A percentile compares a stretch with the other conserved stretches of the same genome.
Evolutionary conservation across 2,797 vertebrate species (phyloP).

Genomic region (Hemibagrus guttatus): DNA sequence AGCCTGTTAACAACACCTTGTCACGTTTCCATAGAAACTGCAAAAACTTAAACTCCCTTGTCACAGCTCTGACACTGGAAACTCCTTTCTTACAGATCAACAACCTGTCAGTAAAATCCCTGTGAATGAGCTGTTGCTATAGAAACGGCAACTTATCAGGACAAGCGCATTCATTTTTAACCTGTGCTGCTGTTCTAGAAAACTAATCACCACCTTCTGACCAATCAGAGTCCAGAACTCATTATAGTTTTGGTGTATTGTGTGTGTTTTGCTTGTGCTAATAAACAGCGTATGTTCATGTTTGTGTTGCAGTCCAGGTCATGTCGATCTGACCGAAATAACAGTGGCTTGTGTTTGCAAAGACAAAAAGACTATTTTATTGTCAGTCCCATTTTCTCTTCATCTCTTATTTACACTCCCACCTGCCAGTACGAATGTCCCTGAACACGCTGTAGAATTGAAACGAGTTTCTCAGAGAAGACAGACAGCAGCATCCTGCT

Average conservation of each 20-base stretch:
- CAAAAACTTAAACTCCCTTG: neutral
- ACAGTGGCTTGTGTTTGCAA: neutral
- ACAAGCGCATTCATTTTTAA: neutral
- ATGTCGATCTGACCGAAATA: neutral
- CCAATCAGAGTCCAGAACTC: neutral
- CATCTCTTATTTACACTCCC: constrained; percentile 8
- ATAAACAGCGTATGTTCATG: neutral
- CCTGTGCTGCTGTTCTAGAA: neutral
- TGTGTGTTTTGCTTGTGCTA: neutral
- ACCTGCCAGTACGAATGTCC: neutral
- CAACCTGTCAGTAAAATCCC: neutral
- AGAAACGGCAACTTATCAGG: neutral
- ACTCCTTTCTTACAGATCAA: neutral
- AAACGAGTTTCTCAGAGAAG: neutral
- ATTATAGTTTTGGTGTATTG: too few relatives aligned
- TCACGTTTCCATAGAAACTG: neutral
- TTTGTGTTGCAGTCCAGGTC: neutral
- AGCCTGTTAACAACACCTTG: neutral
- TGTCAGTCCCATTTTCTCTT: neutral
- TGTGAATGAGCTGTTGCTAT: neutral
- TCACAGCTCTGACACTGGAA: neutral
- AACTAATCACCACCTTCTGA: neutral
- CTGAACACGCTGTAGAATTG: neutral
- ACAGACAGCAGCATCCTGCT: neutral
- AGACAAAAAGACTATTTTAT: constrained; percentile 7